Conservation (phyloP, 2,113 vertebrate species). For the Crotalus helleri region DNA sequence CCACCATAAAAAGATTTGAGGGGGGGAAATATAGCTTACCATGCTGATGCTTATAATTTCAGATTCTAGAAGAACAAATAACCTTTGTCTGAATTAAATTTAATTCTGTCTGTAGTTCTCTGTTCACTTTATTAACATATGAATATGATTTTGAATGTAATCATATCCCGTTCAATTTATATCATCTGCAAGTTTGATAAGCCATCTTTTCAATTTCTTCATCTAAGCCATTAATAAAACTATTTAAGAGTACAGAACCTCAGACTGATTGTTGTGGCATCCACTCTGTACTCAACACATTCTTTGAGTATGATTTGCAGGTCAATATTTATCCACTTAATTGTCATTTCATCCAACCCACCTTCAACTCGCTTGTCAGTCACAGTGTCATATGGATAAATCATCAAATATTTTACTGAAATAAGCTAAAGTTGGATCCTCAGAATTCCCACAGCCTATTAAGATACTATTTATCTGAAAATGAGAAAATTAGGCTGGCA, state of each 20-base stretch:
- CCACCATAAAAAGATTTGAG: not conserved
- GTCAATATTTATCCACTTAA: not conserved
- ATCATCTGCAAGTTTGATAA: not conserved
- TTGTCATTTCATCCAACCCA: not conserved
- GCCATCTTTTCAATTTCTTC: not conserved
- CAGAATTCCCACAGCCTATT: not conserved
- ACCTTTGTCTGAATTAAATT: not conserved
- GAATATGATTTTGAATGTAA: not conserved
- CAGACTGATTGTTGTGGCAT: not conserved
- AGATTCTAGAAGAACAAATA: not conserved
- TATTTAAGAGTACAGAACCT: not conserved
- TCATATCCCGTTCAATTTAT: not conserved
- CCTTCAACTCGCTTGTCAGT: not conserved
- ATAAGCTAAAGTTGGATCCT: not conserved
- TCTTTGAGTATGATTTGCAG: not conserved
- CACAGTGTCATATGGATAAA: not conserved
- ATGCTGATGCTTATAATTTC: not conserved
- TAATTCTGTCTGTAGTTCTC: not conserved
- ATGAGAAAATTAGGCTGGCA: not conserved
- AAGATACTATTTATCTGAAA: not conserved
- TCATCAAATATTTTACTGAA: not conserved
- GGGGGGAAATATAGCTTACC: not conserved
- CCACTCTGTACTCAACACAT: not conserved
- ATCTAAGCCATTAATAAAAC: not conserved
- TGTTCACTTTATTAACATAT: not conserved